A percentile compares a stretch with the other conserved stretches of the same genome.
Evolutionary conservation across 2,113 vertebrate genomes (phyloP).

Genomic region (Hyla sarda): DNA sequence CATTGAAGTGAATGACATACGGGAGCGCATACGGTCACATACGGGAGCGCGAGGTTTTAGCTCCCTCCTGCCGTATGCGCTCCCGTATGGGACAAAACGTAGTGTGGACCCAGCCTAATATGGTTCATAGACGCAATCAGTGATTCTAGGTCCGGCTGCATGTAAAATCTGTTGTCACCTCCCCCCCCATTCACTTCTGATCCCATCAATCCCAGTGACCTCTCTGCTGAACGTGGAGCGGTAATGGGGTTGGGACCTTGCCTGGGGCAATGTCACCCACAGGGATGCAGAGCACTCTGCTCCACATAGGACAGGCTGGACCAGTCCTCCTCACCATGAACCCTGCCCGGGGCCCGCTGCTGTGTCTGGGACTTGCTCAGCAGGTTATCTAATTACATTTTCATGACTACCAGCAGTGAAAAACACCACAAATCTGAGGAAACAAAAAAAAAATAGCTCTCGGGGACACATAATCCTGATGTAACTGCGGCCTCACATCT

Average conservation of each 20-base stretch:
- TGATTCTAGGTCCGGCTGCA: too few species aligned
- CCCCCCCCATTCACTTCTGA: neutral
- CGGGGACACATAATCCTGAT: too few species aligned
- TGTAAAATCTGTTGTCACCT: neutral
- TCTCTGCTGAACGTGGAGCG: neutral
- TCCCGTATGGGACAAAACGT: too few species aligned
- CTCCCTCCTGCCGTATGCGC: too few species aligned
- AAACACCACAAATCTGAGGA: neutral
- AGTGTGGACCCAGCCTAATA: too few species aligned
- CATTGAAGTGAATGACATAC: too few species aligned
- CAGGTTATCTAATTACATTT: neutral
- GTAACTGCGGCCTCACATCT: too few species aligned
- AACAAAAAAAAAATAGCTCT: neutral
- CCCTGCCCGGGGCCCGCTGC: neutral
- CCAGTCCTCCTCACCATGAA: neutral
- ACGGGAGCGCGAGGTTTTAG: too few species aligned
- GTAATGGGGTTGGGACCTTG: neutral
- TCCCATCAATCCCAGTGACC: neutral
- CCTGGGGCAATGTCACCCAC: neutral
- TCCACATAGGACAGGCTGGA: neutral
- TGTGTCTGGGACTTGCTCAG: neutral
- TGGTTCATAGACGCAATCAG: too few species aligned
- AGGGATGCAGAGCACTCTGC: neutral
- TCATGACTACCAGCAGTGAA: neutral
- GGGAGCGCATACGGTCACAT: too few species aligned